Evolutionary conservation across 2,888 invertebrate species (phyloP), one percentile per base, ranked within the genome.

Genomic region (Lycophotia porphyrea): DNA sequence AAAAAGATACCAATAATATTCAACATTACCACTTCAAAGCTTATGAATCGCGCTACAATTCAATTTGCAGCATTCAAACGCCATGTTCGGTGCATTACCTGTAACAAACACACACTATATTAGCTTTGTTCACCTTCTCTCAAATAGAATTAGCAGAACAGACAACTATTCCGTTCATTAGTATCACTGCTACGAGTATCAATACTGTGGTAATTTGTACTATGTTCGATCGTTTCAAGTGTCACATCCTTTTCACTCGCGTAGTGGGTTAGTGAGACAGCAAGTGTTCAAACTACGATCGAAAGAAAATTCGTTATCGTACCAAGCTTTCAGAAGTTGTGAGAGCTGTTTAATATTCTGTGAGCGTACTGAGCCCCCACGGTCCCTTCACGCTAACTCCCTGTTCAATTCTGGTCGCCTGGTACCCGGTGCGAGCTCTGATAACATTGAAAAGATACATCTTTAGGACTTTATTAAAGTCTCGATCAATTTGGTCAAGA

Each of bases 291-390:
- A 77, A 77, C 27, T 65, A 63, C 75, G 74, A 71, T 82, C 80
- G 82, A 80, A 87, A 88, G 86, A 86, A 90, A 88, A 84, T 80
- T 86, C 80, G 84, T 87, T 85, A 81, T 80, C 68, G 82, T 81
- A 78, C 85, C 74, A 88, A 86, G 87, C 86, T 87, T 88, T 87
- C 83, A 87, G 89, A 88, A 88, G 86, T 90, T 88, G 89, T 84
- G 82, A 88, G 91, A 91, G 88, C 90, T 92, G 91, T 91, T 95
- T 94, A 93, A 91, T 92, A 95, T 95, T 94, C 95, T 86, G 87
- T 83, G 84, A 86, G 86, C 91, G 93, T 91, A 80, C 80, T 85
- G 83, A 82, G 89, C 87, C 87, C 87, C 88, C 86, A 84, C 84
- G 84, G 89, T 89, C 89, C 90, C 91, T 90, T 84, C 88, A 84